Conservation (phyloP, 2,113 vertebrate species). For the Rhynchopsitta pachyrhyncha region DNA sequence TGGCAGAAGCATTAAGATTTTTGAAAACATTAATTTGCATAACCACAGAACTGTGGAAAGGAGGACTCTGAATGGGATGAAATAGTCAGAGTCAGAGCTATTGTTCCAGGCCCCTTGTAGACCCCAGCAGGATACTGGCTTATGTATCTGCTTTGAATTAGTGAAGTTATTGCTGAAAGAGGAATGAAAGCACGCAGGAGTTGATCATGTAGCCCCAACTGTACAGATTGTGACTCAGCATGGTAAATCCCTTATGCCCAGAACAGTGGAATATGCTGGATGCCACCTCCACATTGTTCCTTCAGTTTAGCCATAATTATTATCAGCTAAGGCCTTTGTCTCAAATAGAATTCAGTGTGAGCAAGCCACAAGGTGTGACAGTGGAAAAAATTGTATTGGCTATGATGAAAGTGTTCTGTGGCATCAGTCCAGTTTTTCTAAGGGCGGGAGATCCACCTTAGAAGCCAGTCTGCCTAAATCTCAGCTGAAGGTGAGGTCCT, state of each 20-base stretch:
- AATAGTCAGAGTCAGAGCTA: neutral
- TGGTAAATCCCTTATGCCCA: neutral
- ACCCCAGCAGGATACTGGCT: conserved; percentile 21
- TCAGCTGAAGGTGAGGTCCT: neutral
- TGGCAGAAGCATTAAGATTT: neutral
- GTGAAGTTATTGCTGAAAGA: conserved; percentile 31
- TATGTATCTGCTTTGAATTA: conserved; percentile 44
- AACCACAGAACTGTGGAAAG: conserved; percentile 1
- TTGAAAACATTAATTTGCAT: conserved; percentile 19
- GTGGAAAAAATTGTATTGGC: neutral
- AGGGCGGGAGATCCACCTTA: neutral
- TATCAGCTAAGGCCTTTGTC: neutral
- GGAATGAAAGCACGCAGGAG: conserved; percentile 17
- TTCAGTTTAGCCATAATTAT: neutral
- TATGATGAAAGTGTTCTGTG: neutral
- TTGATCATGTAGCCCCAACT: neutral
- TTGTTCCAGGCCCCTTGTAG: conserved; percentile 40
- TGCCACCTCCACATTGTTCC: neutral
- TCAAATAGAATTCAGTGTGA: neutral
- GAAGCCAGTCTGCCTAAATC: neutral
- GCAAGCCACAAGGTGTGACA: neutral
- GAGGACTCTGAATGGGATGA: conserved; percentile 14
- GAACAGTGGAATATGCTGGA: neutral
- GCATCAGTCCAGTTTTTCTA: neutral
- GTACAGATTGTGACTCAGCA: neutral